These are phyloP conservation scores for Hyles euphorbiae DNA, from an alignment of 1,140 invertebrate species.

Conservation along the genomic window DNA sequence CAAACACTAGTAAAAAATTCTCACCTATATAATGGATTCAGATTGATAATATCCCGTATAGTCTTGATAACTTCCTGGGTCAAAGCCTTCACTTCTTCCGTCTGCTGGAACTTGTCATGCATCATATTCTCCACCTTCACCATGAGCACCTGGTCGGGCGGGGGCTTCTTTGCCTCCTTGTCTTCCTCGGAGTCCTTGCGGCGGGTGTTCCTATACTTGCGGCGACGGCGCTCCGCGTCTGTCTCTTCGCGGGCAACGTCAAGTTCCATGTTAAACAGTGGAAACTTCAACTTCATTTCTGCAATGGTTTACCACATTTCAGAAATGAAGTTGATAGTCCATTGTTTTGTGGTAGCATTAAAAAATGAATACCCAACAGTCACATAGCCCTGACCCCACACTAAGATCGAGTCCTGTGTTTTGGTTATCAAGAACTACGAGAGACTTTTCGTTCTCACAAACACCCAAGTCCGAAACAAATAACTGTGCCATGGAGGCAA, in stretches of 20 bases:
- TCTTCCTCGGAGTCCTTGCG: slow-evolving; percentile 21
- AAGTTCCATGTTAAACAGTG: slow-evolving; percentile 81
- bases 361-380: too few species aligned
- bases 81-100: slow-evolving; percentile 96
- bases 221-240: slow-evolving; percentile 72
- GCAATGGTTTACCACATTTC: slow-evolving; percentile 61
- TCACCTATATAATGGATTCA: slow-evolving; percentile 93
- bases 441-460: too few species aligned
- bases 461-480: too few species aligned
- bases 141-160: slow-evolving; percentile 84
- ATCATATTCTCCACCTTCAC: slow-evolving; percentile 96
- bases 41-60: slow-evolving; percentile 95
- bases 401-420: too few species aligned
- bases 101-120: slow-evolving; percentile 92
- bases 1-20: slow-evolving; percentile 9
- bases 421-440: too few species aligned
- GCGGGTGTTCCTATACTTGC: slow-evolving; percentile 72
- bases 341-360: too few species aligned
- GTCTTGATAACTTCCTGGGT: slow-evolving; percentile 99
- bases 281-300: slow-evolving; percentile 76
- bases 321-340: slow-evolving; percentile 47
- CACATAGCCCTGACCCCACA: too few species aligned
- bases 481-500: too few species aligned
- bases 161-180: slow-evolving; percentile 44
- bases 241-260: slow-evolving; percentile 78